phyloP scores from a whole-genome alignment of 2,797 vertebrate genomes.

The Iguana delicatissima region DNA sequence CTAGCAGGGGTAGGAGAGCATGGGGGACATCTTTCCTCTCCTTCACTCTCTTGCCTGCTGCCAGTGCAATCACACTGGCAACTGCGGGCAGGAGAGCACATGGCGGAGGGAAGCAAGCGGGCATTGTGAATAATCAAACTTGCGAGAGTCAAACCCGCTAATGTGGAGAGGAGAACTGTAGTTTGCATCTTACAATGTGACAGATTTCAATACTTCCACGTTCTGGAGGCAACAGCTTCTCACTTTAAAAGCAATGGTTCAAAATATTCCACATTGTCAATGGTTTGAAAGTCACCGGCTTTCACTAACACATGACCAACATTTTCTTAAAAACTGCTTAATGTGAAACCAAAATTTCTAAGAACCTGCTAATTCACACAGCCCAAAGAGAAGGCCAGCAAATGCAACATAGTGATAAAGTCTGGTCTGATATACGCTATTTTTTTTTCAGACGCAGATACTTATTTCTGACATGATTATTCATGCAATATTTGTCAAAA shows the following conservation, averaged over 20 bases:
- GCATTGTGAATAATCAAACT: too few species aligned
- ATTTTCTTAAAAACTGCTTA: background rate
- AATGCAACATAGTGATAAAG: background rate
- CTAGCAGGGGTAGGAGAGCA: too few species aligned
- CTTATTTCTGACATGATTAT: background rate
- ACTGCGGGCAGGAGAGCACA: too few species aligned
- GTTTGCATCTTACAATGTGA: background rate
- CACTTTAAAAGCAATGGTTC: background rate
- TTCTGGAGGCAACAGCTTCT: background rate
- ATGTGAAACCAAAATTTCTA: background rate
- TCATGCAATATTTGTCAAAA: background rate
- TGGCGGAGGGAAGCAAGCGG: too few species aligned
- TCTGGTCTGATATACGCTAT: background rate
- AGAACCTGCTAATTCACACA: background rate
- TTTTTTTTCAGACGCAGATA: background rate
- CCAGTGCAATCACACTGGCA: too few species aligned
- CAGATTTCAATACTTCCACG: background rate
- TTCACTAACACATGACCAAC: background rate
- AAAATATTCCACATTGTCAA: background rate
- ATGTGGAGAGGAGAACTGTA: too few species aligned
- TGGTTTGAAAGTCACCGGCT: background rate
- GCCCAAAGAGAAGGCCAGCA: background rate
- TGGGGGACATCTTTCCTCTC: too few species aligned
- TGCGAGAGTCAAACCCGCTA: too few species aligned
- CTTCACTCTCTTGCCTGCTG: too few species aligned